phyloP scores from a whole-genome alignment of 2,888 invertebrate genomes.

The Tenodera sinensis region DNA sequence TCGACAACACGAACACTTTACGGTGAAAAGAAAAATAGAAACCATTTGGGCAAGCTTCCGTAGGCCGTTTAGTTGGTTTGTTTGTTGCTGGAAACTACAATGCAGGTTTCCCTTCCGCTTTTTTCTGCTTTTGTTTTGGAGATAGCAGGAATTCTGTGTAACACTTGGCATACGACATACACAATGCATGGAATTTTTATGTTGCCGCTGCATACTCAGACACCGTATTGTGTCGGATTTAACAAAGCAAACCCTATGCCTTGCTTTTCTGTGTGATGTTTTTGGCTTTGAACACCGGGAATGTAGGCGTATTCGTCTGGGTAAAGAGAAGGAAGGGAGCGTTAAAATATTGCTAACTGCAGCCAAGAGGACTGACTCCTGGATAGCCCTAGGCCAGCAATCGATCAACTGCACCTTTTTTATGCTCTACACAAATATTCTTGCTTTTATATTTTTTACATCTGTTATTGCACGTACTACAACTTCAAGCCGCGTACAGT shows the following conservation, averaged over 20 bases:
- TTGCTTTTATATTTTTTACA: too few species aligned
- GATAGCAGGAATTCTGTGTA: background rate
- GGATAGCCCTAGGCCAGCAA: too few species aligned
- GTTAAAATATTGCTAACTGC: too few species aligned
- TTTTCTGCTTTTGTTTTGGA: background rate
- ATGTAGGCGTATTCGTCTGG: background rate
- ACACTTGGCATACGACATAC: background rate
- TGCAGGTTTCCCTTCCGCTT: background rate
- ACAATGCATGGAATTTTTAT: background rate
- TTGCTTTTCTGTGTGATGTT: background rate
- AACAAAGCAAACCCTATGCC: background rate
- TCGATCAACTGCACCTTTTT: too few species aligned
- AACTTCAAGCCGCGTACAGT: too few species aligned
- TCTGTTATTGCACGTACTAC: too few species aligned
- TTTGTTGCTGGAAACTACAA: background rate
- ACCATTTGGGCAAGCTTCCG: too few species aligned
- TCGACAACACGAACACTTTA: too few species aligned
- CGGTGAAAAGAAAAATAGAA: too few species aligned
- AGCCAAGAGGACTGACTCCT: too few species aligned
- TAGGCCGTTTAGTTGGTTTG: background rate
- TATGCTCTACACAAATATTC: too few species aligned
- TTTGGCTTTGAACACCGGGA: background rate
- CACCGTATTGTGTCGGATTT: background rate
- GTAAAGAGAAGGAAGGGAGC: background rate
- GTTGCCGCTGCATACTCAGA: background rate